Percentiles rank a stretch among this genome's conserved stretches.
Conservation (phyloP, 2,888 invertebrate species). For the Brachyptera risi region DNA sequence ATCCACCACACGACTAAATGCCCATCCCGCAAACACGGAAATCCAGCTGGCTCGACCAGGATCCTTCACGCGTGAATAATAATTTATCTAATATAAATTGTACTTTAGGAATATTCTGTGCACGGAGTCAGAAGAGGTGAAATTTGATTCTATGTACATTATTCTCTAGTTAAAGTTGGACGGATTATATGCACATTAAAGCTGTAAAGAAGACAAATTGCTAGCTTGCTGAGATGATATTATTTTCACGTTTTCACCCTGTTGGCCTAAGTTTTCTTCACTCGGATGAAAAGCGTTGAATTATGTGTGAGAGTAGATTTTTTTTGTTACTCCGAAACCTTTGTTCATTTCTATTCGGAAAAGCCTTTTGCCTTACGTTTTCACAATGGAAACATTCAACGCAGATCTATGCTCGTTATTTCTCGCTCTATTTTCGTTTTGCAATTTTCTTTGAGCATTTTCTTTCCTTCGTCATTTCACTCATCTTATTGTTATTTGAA, state of each 20-base stretch:
- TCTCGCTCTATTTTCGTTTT: too few species aligned
- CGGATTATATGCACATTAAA: conserved; percentile 8
- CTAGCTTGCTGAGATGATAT: conserved; percentile 3
- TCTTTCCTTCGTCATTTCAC: too few species aligned
- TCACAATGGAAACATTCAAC: conserved; percentile 7
- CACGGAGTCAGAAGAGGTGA: neutral
- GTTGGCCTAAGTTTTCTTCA: conserved; percentile 4
- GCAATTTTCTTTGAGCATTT: too few species aligned
- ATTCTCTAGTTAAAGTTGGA: conserved; percentile 8
- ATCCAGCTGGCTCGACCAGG: neutral
- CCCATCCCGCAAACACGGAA: neutral
- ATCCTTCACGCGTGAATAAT: neutral
- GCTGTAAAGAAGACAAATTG: conserved; percentile 14
- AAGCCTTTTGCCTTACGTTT: neutral
- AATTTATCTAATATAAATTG: conserved; percentile 3
- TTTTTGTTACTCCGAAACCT: conserved; percentile 13
- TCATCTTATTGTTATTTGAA: too few species aligned
- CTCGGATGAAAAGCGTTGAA: neutral
- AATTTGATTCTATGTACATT: conserved; percentile 2
- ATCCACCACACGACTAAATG: neutral
- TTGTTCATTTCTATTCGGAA: conserved; percentile 16
- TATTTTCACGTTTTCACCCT: conserved; percentile 10
- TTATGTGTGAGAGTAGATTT: neutral
- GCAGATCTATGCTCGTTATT: conserved; percentile 10
- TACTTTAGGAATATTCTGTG: neutral